Evolutionary conservation across 2,888 invertebrate genomes (phyloP).

Genomic region (Scaptomyza parva): DNA sequence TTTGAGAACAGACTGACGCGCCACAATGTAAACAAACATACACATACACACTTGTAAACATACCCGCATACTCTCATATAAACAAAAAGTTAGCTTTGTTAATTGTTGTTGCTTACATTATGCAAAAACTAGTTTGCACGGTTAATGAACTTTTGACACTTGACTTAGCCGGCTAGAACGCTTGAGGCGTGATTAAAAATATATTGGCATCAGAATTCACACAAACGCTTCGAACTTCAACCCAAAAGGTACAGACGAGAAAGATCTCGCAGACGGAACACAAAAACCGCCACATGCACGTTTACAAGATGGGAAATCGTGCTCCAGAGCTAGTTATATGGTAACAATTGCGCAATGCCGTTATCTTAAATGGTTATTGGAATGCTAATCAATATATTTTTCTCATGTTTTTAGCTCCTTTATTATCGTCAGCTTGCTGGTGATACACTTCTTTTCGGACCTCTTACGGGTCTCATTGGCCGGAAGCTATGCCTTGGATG

Average conservation of each 20-base stretch:
- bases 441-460: conserved; percentile 83
- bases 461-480: conserved; percentile 83
- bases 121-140: conserved; percentile 71
- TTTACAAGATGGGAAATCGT: conserved; percentile 81
- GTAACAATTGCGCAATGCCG: conserved; percentile 44
- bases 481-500: conserved; percentile 74
- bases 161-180: conserved; percentile 60
- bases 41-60: background rate
- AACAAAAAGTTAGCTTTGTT: conserved; percentile 13
- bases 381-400: background rate
- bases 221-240: conserved; percentile 18
- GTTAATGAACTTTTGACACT: conserved; percentile 74
- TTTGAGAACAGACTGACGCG: conserved; percentile 1
- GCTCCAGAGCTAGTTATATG: conserved; percentile 84
- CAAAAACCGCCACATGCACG: conserved; percentile 48
- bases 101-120: conserved; percentile 48
- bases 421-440: conserved; percentile 77
- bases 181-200: conserved; percentile 27
- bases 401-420: conserved; percentile 67
- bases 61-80: conserved; percentile 11
- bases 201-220: conserved; percentile 15
- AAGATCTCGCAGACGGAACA: background rate
- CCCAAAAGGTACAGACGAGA: conserved; percentile 12
- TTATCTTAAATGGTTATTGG: background rate
- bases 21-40: conserved; percentile 37